A percentile compares a stretch with the other conserved stretches of the same genome.
phyloP scores from a whole-genome alignment of 1,140 invertebrate species.

The Nomia melanderi region DNA sequence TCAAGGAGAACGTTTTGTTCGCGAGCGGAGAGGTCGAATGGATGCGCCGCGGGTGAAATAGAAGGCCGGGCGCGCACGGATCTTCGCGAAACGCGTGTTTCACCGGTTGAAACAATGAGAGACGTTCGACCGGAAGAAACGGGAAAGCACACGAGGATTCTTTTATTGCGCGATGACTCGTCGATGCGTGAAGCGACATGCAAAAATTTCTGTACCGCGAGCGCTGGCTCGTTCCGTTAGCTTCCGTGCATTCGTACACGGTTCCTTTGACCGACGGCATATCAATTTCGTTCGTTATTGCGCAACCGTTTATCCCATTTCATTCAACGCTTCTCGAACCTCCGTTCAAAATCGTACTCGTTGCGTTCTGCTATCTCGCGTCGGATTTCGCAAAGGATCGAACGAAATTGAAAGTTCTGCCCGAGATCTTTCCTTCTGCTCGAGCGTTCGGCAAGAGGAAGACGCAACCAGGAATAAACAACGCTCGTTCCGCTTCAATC shows the following conservation, averaged over 20 bases:
- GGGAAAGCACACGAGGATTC: conserved; percentile 28
- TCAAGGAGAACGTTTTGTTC: background rate
- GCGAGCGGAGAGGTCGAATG: background rate
- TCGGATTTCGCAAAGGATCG: too few relatives aligned
- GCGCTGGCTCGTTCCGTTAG: background rate
- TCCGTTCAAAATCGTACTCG: too few relatives aligned
- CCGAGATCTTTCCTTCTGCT: too few relatives aligned
- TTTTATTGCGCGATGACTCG: conserved; percentile 33
- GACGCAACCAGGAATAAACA: too few relatives aligned
- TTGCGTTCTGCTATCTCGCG: too few relatives aligned
- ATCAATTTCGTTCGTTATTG: background rate
- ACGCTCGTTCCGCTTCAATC: too few relatives aligned
- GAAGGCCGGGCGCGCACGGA: background rate
- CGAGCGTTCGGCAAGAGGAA: too few relatives aligned
- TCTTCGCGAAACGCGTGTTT: background rate
- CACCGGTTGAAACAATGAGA: conserved; percentile 9
- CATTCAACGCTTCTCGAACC: too few relatives aligned
- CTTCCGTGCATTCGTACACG: conserved; percentile 10
- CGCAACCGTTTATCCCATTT: background rate
- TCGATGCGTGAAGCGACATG: conserved; percentile 54
- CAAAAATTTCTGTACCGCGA: conserved; percentile 49
- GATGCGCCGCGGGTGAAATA: background rate
- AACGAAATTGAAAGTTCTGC: too few relatives aligned
- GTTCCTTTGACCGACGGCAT: background rate
- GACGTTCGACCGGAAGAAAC: conserved; percentile 33